These are phyloP conservation scores for Recurvirostra avosetta DNA, from an alignment of 2,113 vertebrate genomes.

Conservation along the genomic window DNA sequence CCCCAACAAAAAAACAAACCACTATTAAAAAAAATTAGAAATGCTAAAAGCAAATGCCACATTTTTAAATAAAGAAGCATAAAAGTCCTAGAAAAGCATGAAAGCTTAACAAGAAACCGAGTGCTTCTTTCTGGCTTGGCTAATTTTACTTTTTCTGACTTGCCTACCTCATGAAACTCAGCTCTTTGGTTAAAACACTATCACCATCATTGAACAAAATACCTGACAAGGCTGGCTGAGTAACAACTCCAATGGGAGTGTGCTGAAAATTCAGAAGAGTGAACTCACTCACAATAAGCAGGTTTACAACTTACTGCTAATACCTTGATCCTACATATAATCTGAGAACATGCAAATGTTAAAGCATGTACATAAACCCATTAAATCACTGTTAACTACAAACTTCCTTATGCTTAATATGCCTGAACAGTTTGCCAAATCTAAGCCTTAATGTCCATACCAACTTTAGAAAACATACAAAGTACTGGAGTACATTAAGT, in stretches of 20 bases:
- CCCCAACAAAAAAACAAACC: neutral
- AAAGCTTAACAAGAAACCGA: neutral
- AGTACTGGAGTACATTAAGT: neutral
- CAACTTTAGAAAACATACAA: neutral
- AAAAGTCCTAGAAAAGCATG: neutral
- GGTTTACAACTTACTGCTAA: neutral
- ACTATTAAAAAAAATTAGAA: neutral
- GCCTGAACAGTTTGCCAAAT: neutral
- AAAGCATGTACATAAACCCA: neutral
- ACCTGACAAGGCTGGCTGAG: neutral
- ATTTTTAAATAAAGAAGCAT: neutral
- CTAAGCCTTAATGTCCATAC: neutral
- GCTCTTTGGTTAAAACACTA: neutral
- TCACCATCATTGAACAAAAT: neutral
- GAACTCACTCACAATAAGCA: neutral
- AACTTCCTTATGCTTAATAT: neutral
- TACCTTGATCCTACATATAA: neutral
- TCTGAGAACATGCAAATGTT: neutral
- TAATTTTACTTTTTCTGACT: neutral
- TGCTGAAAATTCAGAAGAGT: neutral
- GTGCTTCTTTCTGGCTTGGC: neutral
- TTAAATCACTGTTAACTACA: neutral
- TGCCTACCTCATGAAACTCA: neutral
- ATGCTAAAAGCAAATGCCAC: neutral
- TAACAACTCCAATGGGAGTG: neutral